phyloP scores from a whole-genome alignment of 53 echinoderm and acorn worm species.

The Arbacia lixula region DNA sequence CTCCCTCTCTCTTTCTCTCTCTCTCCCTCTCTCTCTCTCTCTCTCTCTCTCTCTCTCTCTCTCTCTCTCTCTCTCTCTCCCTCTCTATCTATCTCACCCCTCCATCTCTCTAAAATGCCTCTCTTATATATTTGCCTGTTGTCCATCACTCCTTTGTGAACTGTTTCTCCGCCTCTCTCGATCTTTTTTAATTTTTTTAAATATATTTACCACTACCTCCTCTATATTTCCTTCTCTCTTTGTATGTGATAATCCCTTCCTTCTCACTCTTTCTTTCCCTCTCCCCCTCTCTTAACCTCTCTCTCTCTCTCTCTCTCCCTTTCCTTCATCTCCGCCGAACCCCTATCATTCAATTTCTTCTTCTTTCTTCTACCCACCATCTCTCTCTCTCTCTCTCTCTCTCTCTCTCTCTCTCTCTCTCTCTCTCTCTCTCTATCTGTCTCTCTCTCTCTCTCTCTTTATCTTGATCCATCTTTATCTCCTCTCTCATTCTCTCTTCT shows the following conservation, averaged over 20 bases:
- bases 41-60: background rate
- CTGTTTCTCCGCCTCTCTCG: too few relatives aligned
- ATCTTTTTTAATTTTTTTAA: too few relatives aligned
- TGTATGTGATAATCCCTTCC: background rate
- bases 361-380: background rate
- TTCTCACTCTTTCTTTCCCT: background rate
- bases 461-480: too few relatives aligned
- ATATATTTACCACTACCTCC: background rate
- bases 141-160: too few relatives aligned
- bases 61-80: background rate
- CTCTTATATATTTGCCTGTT: too few relatives aligned
- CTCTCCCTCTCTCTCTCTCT: background rate
- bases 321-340: background rate
- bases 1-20: background rate
- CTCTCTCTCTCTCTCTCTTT: background rate
- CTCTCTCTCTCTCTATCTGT: constrained; percentile 8
- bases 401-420: background rate
- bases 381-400: background rate
- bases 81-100: background rate
- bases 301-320: too few relatives aligned
- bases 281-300: too few relatives aligned
- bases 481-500: background rate
- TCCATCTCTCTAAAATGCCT: background rate
- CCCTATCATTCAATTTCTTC: background rate
- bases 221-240: background rate